Conservation (phyloP, 2,113 vertebrate genomes). For the Rissa tridactyla region DNA sequence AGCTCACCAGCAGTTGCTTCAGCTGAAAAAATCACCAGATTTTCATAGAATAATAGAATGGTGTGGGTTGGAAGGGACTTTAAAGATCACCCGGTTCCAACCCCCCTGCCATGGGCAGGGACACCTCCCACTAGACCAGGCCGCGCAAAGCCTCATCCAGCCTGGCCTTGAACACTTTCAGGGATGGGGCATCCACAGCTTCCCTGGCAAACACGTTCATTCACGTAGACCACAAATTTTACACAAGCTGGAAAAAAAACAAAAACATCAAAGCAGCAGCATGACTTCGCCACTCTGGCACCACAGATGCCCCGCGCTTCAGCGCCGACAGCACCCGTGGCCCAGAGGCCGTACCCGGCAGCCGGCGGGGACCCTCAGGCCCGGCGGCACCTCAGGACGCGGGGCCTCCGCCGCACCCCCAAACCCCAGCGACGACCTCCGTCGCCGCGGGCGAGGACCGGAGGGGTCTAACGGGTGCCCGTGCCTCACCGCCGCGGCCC, state of each 20-base stretch:
- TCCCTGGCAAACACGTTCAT: background rate
- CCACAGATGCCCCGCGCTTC: fast-evolving
- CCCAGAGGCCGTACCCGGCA: fast-evolving
- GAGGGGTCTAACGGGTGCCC: no score
- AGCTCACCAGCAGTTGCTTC: background rate
- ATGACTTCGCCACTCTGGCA: fast-evolving
- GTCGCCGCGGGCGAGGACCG: no score
- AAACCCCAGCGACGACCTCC: background rate
- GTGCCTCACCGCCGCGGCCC: background rate
- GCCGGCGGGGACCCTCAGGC: no score
- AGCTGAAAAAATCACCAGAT: background rate
- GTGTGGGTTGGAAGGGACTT: background rate
- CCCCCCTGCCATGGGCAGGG: background rate
- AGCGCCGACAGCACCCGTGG: fast-evolving
- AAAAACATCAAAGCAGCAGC: background rate
- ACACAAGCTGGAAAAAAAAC: background rate
- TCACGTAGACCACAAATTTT: fast-evolving
- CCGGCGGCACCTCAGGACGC: no score
- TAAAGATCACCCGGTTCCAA: background rate
- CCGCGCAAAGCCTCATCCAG: background rate
- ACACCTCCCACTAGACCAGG: background rate
- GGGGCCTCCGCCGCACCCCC: background rate
- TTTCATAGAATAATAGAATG: background rate
- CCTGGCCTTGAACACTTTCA: background rate
- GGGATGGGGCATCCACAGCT: background rate